A percentile compares a stretch with the other conserved stretches of the same genome.
These are phyloP conservation scores for Labeo calbasu DNA, from an alignment of 2,797 vertebrate genomes.

Conservation along the genomic window DNA sequence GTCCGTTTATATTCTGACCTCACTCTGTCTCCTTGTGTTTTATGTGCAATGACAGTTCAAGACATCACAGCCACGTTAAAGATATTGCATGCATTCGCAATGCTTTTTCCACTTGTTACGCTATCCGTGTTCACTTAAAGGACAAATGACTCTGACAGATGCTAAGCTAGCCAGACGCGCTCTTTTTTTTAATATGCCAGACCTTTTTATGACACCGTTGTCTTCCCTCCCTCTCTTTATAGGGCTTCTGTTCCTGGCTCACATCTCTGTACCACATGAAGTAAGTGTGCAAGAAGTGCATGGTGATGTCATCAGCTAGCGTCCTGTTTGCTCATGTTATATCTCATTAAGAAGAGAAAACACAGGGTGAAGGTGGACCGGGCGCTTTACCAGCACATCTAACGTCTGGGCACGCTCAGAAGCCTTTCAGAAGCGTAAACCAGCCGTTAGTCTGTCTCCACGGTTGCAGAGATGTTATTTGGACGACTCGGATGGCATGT, in stretches of 20 bases:
- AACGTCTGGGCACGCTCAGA: conserved; percentile 65
- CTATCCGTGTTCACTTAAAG: conserved; percentile 38
- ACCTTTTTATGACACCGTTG: conserved; percentile 60
- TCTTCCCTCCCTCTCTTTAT: conserved; percentile 67
- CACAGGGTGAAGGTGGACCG: conserved; percentile 67
- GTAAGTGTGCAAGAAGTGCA: conserved; percentile 81
- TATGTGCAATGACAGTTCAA: conserved; percentile 46
- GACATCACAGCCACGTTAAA: conserved; percentile 37
- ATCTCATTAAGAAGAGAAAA: conserved; percentile 77
- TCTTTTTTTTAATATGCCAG: conserved; percentile 52
- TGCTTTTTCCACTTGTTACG: conserved; percentile 43
- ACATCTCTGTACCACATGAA: conserved; percentile 95
- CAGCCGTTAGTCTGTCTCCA: conserved; percentile 66
- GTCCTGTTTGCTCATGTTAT: conserved; percentile 67
- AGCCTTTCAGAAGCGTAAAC: conserved; percentile 67
- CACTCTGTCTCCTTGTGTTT: conserved; percentile 32
- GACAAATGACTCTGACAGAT: conserved; percentile 66
- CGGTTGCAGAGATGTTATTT: conserved; percentile 78
- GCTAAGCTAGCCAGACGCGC: conserved; percentile 65
- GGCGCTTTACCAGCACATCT: conserved; percentile 65
- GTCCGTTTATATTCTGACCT: conserved; percentile 47
- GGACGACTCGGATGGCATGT: conserved; percentile 66
- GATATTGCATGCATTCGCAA: conserved; percentile 31
- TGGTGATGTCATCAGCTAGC: conserved; percentile 70
- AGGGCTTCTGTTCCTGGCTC: conserved; percentile 98